Percentiles rank a stretch among this genome's conserved stretches.
Evolutionary conservation across 2,113 vertebrate genomes (phyloP).

Genomic region (Australoheros scitulus): DNA sequence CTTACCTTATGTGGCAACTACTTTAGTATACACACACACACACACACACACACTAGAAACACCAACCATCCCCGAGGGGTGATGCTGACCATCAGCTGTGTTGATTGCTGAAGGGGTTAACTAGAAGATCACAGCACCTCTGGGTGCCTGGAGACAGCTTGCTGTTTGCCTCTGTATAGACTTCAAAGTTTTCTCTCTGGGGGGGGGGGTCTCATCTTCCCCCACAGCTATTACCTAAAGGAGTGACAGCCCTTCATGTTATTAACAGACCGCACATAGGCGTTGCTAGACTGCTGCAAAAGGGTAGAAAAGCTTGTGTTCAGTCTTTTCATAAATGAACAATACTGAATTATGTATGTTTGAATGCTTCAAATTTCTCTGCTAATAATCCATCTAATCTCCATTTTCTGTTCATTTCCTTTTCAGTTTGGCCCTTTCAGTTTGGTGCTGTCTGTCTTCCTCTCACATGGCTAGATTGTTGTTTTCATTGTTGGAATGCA

Average conservation of each 20-base stretch:
- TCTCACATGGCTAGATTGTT: neutral
- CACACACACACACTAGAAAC: neutral
- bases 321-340: neutral
- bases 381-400: neutral
- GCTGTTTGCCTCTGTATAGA: neutral
- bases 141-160: slow-evolving; percentile 1
- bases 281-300: neutral
- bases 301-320: neutral
- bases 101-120: slow-evolving; percentile 2
- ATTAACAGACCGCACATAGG: neutral
- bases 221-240: slow-evolving; percentile 10
- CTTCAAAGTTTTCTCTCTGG: slow-evolving; percentile 63
- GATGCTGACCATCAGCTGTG: slow-evolving; percentile 2
- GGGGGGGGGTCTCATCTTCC: slow-evolving; percentile 1
- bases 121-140: slow-evolving; percentile 13
- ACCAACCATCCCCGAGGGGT: neutral
- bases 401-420: neutral
- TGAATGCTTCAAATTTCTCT: neutral
- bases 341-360: neutral
- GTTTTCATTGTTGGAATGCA: neutral
- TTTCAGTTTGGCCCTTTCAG: neutral
- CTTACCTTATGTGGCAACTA: neutral
- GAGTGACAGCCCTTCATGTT: neutral
- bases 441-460: neutral
- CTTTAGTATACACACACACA: no score